Evolutionary conservation across 2,888 invertebrate genomes (phyloP).

Genomic region (Tubiluchus corallicola): DNA sequence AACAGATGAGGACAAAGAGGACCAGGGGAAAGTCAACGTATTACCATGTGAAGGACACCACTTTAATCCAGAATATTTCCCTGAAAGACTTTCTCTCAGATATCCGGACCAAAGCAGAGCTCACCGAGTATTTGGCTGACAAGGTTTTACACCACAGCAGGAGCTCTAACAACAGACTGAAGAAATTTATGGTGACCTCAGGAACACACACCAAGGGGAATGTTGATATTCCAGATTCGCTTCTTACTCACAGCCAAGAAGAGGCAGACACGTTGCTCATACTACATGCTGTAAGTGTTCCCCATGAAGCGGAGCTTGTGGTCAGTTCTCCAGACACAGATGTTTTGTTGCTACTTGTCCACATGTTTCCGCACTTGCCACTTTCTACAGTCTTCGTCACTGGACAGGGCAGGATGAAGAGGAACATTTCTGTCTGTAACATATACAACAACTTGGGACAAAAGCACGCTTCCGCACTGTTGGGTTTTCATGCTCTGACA

Average conservation of each 20-base stretch:
- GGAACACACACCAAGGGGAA: constrained; percentile 11
- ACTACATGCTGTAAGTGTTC: background rate
- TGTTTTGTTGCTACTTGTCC: background rate
- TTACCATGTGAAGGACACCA: constrained; percentile 11
- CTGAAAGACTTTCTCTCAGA: constrained; percentile 12
- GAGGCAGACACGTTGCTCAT: background rate
- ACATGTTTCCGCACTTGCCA: background rate
- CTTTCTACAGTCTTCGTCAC: background rate
- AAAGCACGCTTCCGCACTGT: constrained; percentile 11
- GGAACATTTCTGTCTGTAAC: constrained; percentile 8
- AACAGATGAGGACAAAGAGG: constrained; percentile 11
- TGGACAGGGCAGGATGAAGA: constrained; percentile 5
- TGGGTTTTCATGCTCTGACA: constrained; percentile 11
- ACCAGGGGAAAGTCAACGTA: constrained; percentile 12
- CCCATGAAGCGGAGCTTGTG: background rate
- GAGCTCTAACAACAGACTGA: constrained; percentile 10
- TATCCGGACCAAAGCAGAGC: constrained; percentile 11
- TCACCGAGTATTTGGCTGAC: constrained; percentile 11
- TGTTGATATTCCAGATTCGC: background rate
- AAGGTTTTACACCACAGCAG: constrained; percentile 10
- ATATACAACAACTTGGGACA: constrained; percentile 10
- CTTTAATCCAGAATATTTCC: constrained; percentile 12
- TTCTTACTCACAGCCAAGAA: background rate
- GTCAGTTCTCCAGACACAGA: background rate
- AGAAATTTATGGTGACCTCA: constrained; percentile 11